Base-by-base conservation (phyloP, 2,113 vertebrate species). In the Upupa epops region DNA sequence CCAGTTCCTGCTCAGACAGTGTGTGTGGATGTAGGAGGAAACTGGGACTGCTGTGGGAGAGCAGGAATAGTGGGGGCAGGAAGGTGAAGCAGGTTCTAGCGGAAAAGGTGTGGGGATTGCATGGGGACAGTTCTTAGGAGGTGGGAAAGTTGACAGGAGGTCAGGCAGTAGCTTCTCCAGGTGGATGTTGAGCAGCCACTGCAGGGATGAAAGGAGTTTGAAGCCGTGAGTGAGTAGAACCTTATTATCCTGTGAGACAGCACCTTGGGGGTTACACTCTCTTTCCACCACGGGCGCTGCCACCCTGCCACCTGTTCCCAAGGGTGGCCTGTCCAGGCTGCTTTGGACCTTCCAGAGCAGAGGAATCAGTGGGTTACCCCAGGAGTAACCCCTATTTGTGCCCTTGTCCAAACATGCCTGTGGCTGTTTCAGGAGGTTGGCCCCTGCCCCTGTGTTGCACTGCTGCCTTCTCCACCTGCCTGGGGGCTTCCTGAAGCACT, bases 151-250 rank as follows among this genome's bases (percentile, higher is more conserved):
- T 40, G 28, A 5, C 7, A 36, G 15, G 49, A 49, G 13, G 28
- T 49, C 20, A 42, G 11, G 25, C 77, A 54, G 65, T 22, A 65
- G n/a, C n/a, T n/a, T n/a, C n/a, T n/a, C 97, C 97, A 98, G 95
- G 98, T 94, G 31, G 97, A 96, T 55, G 96, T 98, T 97, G 97
- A 98, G 1, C 96, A 96, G 55, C 96, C 96, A 65, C 98, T 98
- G 48, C 82, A 11, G 61, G 22, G 17, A 28, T 36, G 1, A 2
- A 26, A 42, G 45, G 26, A 21, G 17, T 24, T 24, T 46, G 49
- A 63, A 60, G 26, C 5, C 8, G 3, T 2, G 4, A 7, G 29
- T 3, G 12, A 21, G 49, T 49, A 75, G 37, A 31, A 17, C 37
- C 37, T 61, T 32, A 20, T 28, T 28, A 15, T 52, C n/a, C 18